These are phyloP conservation scores for Allenopithecus nigroviridis DNA, from an alignment of 2,797 vertebrate genomes.

Conservation along the genomic window DNA sequence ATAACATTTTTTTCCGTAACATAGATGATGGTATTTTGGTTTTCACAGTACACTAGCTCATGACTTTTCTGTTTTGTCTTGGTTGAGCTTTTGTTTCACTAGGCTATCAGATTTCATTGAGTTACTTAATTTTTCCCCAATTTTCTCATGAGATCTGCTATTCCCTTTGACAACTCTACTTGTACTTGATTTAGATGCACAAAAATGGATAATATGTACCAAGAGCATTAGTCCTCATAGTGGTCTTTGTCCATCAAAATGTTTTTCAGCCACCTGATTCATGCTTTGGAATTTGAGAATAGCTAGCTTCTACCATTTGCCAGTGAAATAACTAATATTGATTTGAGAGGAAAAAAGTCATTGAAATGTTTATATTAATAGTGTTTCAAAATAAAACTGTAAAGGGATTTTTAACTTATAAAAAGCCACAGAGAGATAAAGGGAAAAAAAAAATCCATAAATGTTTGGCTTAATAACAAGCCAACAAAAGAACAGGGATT, in stretches of 20 bases:
- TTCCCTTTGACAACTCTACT: background rate
- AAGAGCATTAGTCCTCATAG: background rate
- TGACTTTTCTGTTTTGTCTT: background rate
- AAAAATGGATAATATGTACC: background rate
- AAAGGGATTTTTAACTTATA: background rate
- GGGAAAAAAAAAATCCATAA: background rate
- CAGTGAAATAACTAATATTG: background rate
- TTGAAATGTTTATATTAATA: background rate
- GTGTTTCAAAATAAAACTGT: conserved; percentile 20
- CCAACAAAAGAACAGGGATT: background rate
- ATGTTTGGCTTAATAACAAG: conserved; percentile 29
- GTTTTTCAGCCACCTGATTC: background rate
- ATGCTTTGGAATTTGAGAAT: background rate
- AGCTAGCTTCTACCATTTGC: background rate
- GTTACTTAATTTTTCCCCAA: background rate
- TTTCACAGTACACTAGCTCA: background rate
- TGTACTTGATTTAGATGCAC: background rate
- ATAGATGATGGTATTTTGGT: background rate
- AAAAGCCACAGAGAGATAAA: background rate
- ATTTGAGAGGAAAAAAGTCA: background rate
- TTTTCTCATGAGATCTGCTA: background rate
- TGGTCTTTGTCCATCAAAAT: background rate
- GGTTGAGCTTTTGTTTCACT: background rate
- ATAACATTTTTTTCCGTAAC: background rate
- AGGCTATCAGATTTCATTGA: background rate